These are phyloP conservation scores for Brachyptera putata DNA, from an alignment of 2,888 invertebrate genomes.

Conservation along the genomic window DNA sequence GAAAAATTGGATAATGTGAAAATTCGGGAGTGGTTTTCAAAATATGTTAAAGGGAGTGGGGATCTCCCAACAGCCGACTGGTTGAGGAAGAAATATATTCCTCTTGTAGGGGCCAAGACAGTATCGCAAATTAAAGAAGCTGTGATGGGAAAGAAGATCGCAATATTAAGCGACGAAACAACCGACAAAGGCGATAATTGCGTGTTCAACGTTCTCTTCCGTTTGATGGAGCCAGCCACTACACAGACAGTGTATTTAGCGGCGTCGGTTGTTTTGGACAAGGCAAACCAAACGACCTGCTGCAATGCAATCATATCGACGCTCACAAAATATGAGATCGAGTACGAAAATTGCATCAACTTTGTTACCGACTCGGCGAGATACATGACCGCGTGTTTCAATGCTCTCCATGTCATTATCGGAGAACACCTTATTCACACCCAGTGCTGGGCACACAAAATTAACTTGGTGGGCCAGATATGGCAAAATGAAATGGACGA, in stretches of 20 bases:
- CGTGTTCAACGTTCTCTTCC: slow-evolving; percentile 24
- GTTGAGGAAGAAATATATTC: slow-evolving; percentile 21
- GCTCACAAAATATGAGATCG: slow-evolving; percentile 14
- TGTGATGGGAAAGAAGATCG: slow-evolving; percentile 1
- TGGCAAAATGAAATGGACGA: slow-evolving; percentile 20
- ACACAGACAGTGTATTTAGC: neutral
- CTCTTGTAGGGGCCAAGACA: slow-evolving; percentile 2
- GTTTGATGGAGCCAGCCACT: slow-evolving; percentile 15
- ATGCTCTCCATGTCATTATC: neutral
- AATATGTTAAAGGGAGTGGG: slow-evolving; percentile 15
- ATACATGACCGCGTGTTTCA: slow-evolving; percentile 18
- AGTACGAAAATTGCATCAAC: slow-evolving; percentile 8
- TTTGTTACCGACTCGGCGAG: slow-evolving; percentile 23
- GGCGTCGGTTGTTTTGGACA: slow-evolving; percentile 15
- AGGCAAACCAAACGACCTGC: slow-evolving; percentile 11
- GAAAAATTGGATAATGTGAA: slow-evolving; percentile 4
- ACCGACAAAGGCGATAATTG: slow-evolving; percentile 24
- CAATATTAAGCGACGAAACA: slow-evolving; percentile 23
- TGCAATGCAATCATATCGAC: slow-evolving; percentile 12
- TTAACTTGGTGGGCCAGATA: slow-evolving; percentile 16
- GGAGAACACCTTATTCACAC: slow-evolving; percentile 7
- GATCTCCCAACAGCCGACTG: slow-evolving; percentile 20
- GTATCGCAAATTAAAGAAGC: slow-evolving; percentile 8
- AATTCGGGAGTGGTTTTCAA: neutral
- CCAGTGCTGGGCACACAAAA: slow-evolving; percentile 27